Evolutionary conservation across 2,888 invertebrate genomes (phyloP).

Genomic region (Leptarthrus brevirostris): DNA sequence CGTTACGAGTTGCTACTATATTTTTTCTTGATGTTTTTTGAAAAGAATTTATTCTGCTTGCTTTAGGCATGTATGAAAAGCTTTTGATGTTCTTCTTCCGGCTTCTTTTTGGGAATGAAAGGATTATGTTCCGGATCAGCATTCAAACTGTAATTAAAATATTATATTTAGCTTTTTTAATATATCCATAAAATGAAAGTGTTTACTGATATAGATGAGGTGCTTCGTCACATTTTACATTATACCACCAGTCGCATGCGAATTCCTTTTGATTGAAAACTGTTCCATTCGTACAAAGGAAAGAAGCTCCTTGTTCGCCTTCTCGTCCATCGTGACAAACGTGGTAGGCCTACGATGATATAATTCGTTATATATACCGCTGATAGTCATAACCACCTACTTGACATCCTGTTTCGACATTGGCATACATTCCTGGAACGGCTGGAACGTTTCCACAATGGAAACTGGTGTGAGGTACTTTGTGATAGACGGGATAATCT

Average conservation of each 20-base stretch:
- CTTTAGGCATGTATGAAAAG: too few species aligned
- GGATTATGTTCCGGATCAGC: conserved; percentile 85
- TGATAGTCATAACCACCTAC: too few species aligned
- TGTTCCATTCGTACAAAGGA: conserved; percentile 88
- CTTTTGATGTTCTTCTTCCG: conserved; percentile 66
- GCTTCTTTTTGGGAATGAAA: conserved; percentile 79
- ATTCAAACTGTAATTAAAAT: conserved; percentile 73
- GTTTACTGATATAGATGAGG: conserved; percentile 77
- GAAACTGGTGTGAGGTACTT: conserved; percentile 82
- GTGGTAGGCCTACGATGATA: conserved; percentile 79
- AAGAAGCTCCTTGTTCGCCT: conserved; percentile 84
- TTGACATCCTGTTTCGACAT: conserved; percentile 88
- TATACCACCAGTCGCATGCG: conserved; percentile 93
- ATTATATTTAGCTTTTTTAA: conserved; percentile 8
- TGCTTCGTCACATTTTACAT: conserved; percentile 85
- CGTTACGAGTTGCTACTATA: too few species aligned
- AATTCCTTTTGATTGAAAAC: conserved; percentile 88
- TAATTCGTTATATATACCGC: conserved; percentile 25
- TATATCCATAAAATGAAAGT: neutral
- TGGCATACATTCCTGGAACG: conserved; percentile 90
- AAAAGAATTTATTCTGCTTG: too few species aligned
- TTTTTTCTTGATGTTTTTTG: too few species aligned
- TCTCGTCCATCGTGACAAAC: conserved; percentile 89
- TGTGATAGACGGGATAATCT: conserved; percentile 84
- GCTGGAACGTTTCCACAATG: conserved; percentile 82